Base-by-base conservation (phyloP, 2,888 invertebrate genomes). In the Norana najaformis region DNA sequence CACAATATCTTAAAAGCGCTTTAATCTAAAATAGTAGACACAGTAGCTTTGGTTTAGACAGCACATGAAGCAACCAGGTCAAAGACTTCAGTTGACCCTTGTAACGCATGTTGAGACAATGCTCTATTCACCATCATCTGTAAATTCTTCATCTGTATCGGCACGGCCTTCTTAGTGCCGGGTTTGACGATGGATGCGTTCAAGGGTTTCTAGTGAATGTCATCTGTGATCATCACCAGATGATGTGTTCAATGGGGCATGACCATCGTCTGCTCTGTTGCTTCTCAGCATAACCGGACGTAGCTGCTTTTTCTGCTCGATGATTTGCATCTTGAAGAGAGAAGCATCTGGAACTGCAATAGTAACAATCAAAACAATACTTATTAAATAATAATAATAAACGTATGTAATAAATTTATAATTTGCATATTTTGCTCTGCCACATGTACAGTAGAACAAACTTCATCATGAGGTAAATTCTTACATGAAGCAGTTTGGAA, bases 231-330 rank as follows among this genome's bases (percentile, higher is more conserved):
- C 34, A 14, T 89, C 85, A 30, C 38, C 36, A 16, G 88, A 85
- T 34, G 89, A 38, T 0, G 83, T 20, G n/a, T 85, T 89, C 34
- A n/a, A 18, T 88, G 83, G 38, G 23, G 88, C 38, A 16, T 14
- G n/a, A 37, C 23, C 20, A 30, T 18, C 53, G 23, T 89, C 89
- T n/a, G 53, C 34, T 36, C 14, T 18, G 38, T 30, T 38, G 34
- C 13, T 47, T 11, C 39, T 41, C 37, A 30, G 38, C 36, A 38
- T 83, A 23, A 93, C 91, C 18, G 92, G 91, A 23, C 92, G 91
- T 89, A 94, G 91, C 69, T 93, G 93, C 6, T 94, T 93, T 8
- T 94, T 94, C 89, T 93, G 93, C 41, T 93, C 93, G 47, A 94
- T 94, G 90, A 94, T 92, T 16, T 92, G 92, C 89, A 94, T 92